phyloP scores from a whole-genome alignment of 2,113 vertebrate species.

The Aleadryas rufinucha region DNA sequence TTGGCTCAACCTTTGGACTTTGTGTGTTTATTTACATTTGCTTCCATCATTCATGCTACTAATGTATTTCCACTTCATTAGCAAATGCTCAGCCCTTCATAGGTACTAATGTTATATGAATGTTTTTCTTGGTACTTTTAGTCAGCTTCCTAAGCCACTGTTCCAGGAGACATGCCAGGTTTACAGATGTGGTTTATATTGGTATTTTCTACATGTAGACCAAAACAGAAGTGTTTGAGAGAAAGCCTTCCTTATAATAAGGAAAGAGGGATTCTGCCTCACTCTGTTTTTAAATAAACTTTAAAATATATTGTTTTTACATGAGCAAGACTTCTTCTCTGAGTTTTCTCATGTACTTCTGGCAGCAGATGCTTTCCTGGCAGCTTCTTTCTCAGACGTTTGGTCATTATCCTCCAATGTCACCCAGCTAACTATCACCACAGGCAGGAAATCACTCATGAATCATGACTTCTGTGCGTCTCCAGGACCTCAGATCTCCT shows the following conservation, averaged over 20 bases:
- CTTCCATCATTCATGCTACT: not conserved
- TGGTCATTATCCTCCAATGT: conserved; percentile 52
- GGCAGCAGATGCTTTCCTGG: not conserved
- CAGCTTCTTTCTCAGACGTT: not conserved
- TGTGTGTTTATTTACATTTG: not conserved
- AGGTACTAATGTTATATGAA: not conserved
- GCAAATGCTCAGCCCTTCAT: not conserved
- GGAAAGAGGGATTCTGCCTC: not conserved
- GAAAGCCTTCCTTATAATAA: not conserved
- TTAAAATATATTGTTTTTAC: not conserved
- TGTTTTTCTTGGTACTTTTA: not conserved
- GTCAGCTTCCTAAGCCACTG: not conserved
- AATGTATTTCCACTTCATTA: not conserved
- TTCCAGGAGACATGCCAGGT: not conserved
- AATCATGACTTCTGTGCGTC: conserved; percentile 40
- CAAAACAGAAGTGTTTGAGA: not conserved
- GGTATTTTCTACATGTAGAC: not conserved
- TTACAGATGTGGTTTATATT: not conserved
- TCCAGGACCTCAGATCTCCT: conserved; percentile 47
- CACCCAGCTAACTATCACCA: conserved; percentile 38
- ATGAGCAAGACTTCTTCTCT: not conserved
- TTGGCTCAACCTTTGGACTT: not conserved
- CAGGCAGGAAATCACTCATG: conserved; percentile 51
- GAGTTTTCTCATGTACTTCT: not conserved
- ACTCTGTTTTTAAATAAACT: not conserved